Evolutionary conservation across 30 jellyfish, hydroid and myxozoan genomes (phyloP), one percentile per base, ranked within the genome.

Genomic region (Cassiopea xamachana): DNA sequence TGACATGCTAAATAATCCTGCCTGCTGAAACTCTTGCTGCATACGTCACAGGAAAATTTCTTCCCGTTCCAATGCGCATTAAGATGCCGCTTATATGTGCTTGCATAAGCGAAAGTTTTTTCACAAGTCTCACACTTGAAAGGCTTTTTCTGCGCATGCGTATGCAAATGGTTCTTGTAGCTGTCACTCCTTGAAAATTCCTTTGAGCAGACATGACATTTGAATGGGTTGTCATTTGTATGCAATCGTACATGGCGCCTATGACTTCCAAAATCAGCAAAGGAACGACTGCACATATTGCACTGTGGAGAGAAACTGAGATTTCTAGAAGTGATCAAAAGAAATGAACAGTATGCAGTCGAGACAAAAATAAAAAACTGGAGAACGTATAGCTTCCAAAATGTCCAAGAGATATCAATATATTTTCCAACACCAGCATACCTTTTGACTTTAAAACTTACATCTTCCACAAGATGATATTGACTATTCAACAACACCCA

Each of bases 161-260:
- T 75, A 51, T 70, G 87, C 84, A 91, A 43, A 82, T 91, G 97
- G 78, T 79, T 85, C 80, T 91, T 91, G 84, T 91, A 91, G 73
- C 94, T 91, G 94, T 91, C 97, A 58, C 50, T 60, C 50, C 97
- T 83, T 19, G 91, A 80, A 87, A 91, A 91, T 6, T 80, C 97
- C 60, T 81, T 91, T 47, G 78, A 48, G 71, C 97, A 91, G 79
- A 85, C 82, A 50, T 68, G 87, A 67, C 97, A 91, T 69, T 80
- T 69, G 51, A 69, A 81, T 12, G 97, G 97, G 16, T 91, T 91
- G 18, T 84, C 94, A 48, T 85, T 79, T 48, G 92, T 84, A 87
- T 91, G 97, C 46, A 91, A 67, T 5, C 97, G 94, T 4, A 64
- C 17, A 68, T 91, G 97, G 7, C 97, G 94, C 45, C 90, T 88